phyloP scores from a whole-genome alignment of 2,797 vertebrate species.

The Buphagus erythrorhynchus region DNA sequence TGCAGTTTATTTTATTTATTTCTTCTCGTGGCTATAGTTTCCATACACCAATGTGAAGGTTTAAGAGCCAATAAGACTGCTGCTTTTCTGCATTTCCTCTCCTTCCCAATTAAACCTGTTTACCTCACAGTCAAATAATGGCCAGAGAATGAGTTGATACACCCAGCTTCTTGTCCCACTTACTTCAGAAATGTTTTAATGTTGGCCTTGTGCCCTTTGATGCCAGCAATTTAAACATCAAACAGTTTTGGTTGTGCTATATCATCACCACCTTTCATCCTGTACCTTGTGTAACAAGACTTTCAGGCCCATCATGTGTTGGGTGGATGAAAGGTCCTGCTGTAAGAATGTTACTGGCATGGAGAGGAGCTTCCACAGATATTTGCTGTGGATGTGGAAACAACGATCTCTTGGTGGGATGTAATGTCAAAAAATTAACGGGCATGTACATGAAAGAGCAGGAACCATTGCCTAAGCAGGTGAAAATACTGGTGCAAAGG shows the following conservation, averaged over 20 bases:
- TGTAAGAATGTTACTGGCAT: not conserved
- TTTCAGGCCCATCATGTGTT: slow-evolving; percentile 16
- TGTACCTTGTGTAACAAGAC: not conserved
- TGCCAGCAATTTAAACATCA: slow-evolving; percentile 37
- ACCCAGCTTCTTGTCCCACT: not conserved
- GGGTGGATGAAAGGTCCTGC: slow-evolving; percentile 17
- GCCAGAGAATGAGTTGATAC: not conserved
- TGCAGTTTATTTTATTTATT: not conserved
- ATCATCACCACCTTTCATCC: not conserved
- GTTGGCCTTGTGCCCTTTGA: not conserved
- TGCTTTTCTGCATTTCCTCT: not conserved
- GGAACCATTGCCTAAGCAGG: not conserved
- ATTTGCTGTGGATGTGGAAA: not conserved
- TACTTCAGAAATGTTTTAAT: not conserved
- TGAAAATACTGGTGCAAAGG: not conserved
- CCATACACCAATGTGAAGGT: not conserved
- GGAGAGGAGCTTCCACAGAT: not conserved
- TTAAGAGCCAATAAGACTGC: not conserved
- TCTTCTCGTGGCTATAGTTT: not conserved
- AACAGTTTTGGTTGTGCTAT: not conserved
- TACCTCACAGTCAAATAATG: not conserved
- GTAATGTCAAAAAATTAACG: not conserved
- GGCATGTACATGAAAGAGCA: not conserved
- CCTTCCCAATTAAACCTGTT: not conserved
- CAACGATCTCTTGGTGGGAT: not conserved